Percentiles rank a stretch among this genome's conserved stretches.
Conservation (phyloP, 1,140 invertebrate genomes). For the Dolichoris vasculosae region DNA sequence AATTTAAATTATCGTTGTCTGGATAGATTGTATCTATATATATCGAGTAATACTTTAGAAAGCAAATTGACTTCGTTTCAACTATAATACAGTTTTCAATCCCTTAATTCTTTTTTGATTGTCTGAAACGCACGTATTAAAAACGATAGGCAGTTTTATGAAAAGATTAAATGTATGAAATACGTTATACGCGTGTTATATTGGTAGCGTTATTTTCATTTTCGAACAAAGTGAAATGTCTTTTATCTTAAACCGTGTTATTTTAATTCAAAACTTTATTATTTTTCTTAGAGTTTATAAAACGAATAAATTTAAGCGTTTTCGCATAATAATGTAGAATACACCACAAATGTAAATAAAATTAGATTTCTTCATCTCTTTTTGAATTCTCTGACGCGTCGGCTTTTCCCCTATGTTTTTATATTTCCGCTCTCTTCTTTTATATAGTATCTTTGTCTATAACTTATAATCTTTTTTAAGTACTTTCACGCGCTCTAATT, state of each 20-base stretch:
- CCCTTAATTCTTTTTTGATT: neutral
- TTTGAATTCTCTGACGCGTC: neutral
- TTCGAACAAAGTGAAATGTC: no score
- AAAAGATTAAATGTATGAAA: neutral
- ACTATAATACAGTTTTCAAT: neutral
- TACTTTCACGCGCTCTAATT: conserved; percentile 45
- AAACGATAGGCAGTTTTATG: neutral
- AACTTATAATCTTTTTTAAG: conserved; percentile 16
- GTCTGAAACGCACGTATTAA: neutral
- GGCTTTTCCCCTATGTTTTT: conserved; percentile 31
- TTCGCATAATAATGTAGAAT: neutral
- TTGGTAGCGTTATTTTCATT: neutral
- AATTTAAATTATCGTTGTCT: neutral
- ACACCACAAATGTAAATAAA: neutral
- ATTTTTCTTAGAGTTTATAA: no score
- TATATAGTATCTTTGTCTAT: conserved; percentile 2
- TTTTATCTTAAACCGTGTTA: neutral
- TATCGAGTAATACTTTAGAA: neutral
- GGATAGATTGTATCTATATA: neutral
- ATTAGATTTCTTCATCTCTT: conserved; percentile 24
- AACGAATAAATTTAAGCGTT: no score
- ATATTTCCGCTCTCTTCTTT: conserved; percentile 41
- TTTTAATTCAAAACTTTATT: no score
- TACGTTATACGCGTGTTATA: neutral
- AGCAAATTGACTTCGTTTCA: neutral